A percentile compares a stretch with the other conserved stretches of the same genome.
These are phyloP conservation scores for Rhinophrynus dorsalis DNA, from an alignment of 2,797 vertebrate species.

Conservation along the genomic window DNA sequence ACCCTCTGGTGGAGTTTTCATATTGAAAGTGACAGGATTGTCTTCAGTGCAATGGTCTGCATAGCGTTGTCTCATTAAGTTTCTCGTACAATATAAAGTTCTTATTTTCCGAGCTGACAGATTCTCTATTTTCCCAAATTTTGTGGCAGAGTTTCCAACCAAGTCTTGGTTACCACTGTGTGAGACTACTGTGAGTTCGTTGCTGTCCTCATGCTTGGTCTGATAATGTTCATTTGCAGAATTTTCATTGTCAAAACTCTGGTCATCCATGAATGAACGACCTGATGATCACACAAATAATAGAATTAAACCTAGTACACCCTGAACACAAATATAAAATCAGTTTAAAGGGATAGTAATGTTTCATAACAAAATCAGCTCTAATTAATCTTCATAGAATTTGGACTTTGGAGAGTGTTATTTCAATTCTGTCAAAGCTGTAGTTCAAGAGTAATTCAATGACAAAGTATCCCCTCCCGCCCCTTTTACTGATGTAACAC, in stretches of 20 bases:
- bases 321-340: too few species aligned
- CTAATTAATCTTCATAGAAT: too few species aligned
- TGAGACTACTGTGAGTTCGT: background rate
- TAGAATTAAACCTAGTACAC: too few species aligned
- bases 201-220: background rate
- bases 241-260: background rate
- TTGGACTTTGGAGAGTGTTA: too few species aligned
- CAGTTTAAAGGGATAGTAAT: too few species aligned
- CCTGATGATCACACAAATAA: background rate
- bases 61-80: background rate
- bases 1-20: background rate
- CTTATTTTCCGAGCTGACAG: background rate
- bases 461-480: too few species aligned
- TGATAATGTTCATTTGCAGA: background rate
- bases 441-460: too few species aligned
- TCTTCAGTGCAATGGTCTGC: background rate
- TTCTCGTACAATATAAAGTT: background rate
- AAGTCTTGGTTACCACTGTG: background rate
- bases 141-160: background rate
- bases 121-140: background rate
- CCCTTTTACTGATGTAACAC: too few species aligned
- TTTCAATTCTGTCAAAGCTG: too few species aligned
- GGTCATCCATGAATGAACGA: background rate
- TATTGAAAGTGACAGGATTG: background rate
- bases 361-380: too few species aligned